A percentile compares a stretch with the other conserved stretches of the same genome.
These are phyloP conservation scores for Drosophila pseudotalamancana DNA, from an alignment of 2,888 invertebrate species.

Conservation along the genomic window DNA sequence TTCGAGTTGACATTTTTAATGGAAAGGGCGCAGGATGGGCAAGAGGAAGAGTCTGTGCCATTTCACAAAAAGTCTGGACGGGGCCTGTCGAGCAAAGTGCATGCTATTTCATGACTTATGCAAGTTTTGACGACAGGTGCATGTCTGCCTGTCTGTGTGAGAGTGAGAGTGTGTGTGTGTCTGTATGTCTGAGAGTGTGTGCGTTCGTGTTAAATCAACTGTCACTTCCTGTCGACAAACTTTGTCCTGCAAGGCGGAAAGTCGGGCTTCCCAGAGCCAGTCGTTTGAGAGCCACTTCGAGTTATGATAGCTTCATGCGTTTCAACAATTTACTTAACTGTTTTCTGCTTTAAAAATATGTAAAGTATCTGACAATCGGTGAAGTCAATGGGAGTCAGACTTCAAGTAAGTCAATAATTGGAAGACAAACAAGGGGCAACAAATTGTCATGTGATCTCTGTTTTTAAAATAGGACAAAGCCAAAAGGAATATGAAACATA, in stretches of 20 bases:
- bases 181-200: constrained; percentile 9
- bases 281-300: constrained; percentile 42
- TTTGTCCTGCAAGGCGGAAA: constrained; percentile 55
- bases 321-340: constrained; percentile 65
- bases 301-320: constrained; percentile 67
- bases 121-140: constrained; percentile 75
- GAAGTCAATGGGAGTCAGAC: no score
- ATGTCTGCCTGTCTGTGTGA: constrained; percentile 32
- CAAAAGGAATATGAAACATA: background rate
- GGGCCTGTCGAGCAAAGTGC: constrained; percentile 40
- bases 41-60: constrained; percentile 12
- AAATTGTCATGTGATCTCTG: no score
- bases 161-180: background rate
- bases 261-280: constrained; percentile 22
- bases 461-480: background rate
- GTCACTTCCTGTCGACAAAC: constrained; percentile 74
- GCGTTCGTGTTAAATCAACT: constrained; percentile 72
- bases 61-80: constrained; percentile 29
- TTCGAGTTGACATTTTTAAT: constrained; percentile 68
- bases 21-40: constrained; percentile 30
- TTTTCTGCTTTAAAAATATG: constrained; percentile 37
- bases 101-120: constrained; percentile 73
- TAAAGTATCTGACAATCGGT: background rate
- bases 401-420: no score
- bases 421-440: no score